Conservation (phyloP, 2,888 invertebrate genomes). For the Leucoptera coffeella region DNA sequence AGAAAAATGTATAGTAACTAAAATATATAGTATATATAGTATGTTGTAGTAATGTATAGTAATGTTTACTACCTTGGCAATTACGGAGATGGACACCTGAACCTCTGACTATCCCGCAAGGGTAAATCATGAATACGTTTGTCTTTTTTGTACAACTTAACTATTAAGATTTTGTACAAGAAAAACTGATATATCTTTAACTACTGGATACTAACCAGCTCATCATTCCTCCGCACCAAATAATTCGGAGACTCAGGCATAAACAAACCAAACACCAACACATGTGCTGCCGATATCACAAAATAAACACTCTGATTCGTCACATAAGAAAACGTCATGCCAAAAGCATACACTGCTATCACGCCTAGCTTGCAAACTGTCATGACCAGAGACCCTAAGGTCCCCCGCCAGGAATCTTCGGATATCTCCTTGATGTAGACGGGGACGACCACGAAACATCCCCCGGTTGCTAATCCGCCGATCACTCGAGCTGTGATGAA, state of each 20-base stretch:
- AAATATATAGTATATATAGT: too few species aligned
- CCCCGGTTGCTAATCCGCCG: constrained; percentile 21
- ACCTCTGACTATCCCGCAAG: too few species aligned
- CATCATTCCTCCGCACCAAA: constrained; percentile 20
- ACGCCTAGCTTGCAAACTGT: constrained; percentile 28
- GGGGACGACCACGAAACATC: constrained; percentile 25
- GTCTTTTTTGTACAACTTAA: too few species aligned
- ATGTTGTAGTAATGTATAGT: too few species aligned
- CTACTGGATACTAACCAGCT: constrained; percentile 20
- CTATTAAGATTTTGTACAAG: too few species aligned
- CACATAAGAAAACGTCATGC: constrained; percentile 16
- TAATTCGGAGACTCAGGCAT: constrained; percentile 36
- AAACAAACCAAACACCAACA: constrained; percentile 16
- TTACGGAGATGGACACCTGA: too few species aligned
- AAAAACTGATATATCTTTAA: too few species aligned
- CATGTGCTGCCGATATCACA: constrained; percentile 14
- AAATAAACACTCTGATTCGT: constrained; percentile 20
- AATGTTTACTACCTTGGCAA: too few species aligned
- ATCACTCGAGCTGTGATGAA: constrained; percentile 18
- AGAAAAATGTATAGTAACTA: too few species aligned
- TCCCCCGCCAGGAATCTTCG: constrained; percentile 20
- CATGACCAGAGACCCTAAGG: constrained; percentile 24
- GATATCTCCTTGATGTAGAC: constrained; percentile 28
- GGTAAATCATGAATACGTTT: too few species aligned
- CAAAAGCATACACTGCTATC: constrained; percentile 24